phyloP scores from a whole-genome alignment of 2,888 invertebrate genomes.

The Heliconius charithonia region DNA sequence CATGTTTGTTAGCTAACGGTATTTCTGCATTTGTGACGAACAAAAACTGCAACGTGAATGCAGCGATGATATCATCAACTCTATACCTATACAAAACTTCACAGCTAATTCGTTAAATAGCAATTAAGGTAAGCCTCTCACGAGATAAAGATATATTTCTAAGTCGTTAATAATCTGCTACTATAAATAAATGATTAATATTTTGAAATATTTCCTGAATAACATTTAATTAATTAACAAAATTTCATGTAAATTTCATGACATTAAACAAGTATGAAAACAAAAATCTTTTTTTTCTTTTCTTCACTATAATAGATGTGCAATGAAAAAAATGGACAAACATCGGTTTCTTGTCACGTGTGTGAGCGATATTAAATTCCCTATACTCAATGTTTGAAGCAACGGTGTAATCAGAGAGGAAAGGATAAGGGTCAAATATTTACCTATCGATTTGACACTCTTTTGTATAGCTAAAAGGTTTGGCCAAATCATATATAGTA shows the following conservation, averaged over 20 bases:
- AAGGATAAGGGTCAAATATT: constrained; percentile 43
- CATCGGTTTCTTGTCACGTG: background rate
- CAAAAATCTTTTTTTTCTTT: no score
- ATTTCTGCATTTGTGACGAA: constrained; percentile 25
- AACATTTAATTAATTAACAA: background rate
- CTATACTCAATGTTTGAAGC: constrained; percentile 16
- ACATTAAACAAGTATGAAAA: no score
- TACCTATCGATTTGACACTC: constrained; percentile 46
- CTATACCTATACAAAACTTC: background rate
- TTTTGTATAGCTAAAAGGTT: constrained; percentile 37
- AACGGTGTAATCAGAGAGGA: constrained; percentile 32
- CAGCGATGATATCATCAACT: constrained; percentile 28
- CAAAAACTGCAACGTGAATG: constrained; percentile 40
- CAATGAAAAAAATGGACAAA: background rate
- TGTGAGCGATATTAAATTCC: background rate
- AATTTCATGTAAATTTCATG: no score
- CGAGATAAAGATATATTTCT: background rate
- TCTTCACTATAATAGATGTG: background rate
- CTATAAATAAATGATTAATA: background rate
- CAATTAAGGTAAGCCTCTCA: background rate
- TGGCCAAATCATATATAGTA: constrained; percentile 5
- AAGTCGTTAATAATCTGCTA: background rate
- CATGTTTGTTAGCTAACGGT: constrained; percentile 28
- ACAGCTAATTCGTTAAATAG: background rate
- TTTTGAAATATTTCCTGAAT: background rate